Conservation (phyloP, 1,140 invertebrate genomes). For the Lordiphosa stackelbergi region DNA sequence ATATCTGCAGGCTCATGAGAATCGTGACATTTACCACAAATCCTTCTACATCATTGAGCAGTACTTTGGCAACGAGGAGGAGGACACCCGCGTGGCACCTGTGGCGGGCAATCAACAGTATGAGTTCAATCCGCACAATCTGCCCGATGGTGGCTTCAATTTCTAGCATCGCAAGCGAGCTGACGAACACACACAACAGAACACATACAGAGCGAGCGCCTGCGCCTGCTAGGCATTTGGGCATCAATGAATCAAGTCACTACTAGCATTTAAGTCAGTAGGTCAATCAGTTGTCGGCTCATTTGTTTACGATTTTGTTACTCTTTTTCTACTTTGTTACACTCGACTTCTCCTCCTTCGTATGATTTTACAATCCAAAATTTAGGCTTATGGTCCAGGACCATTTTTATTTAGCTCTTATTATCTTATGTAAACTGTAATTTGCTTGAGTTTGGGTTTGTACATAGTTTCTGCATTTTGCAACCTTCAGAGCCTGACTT, state of each 20-base stretch:
- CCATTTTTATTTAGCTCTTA: conserved; percentile 22
- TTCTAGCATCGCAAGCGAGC: conserved; percentile 80
- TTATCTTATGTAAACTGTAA: conserved; percentile 23
- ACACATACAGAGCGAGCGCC: conserved; percentile 6
- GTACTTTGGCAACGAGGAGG: conserved; percentile 95
- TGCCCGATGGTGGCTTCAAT: conserved; percentile 87
- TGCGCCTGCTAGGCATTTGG: conserved; percentile 9
- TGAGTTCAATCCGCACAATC: conserved; percentile 83
- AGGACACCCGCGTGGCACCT: conserved; percentile 89
- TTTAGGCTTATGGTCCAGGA: conserved; percentile 44
- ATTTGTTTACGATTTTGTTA: conserved; percentile 30
- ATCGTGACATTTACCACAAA: conserved; percentile 97
- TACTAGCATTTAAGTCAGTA: conserved; percentile 63
- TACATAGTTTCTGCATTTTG: conserved; percentile 33
- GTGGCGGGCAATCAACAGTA: conserved; percentile 89
- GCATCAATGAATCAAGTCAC: conserved; percentile 40
- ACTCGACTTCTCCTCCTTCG: neutral
- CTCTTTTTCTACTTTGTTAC: conserved; percentile 11
- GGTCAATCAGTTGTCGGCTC: conserved; percentile 14
- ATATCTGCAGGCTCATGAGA: conserved; percentile 96
- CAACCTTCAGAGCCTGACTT: conserved; percentile 44
- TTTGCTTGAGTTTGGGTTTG: conserved; percentile 33
- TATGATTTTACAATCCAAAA: conserved; percentile 29
- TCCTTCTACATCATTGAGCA: conserved; percentile 97
- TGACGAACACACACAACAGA: conserved; percentile 16